Percentiles rank a stretch among this genome's conserved stretches.
Conservation (phyloP, 2,797 vertebrate species). For the Liasis olivaceus region DNA sequence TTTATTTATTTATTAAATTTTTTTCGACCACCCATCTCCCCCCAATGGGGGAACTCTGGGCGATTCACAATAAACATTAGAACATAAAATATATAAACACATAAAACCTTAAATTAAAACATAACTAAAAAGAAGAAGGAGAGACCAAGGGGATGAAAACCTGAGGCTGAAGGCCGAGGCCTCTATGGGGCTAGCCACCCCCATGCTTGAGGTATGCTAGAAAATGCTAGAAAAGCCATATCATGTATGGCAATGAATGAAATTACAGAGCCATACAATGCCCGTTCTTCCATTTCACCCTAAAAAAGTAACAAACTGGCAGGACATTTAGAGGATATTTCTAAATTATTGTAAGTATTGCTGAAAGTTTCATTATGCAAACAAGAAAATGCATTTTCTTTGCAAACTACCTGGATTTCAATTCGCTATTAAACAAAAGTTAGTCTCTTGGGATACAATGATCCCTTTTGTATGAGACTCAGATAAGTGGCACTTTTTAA, state of each 20-base stretch:
- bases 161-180: too few species aligned
- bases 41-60: too few species aligned
- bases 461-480: background rate
- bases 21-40: too few species aligned
- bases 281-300: background rate
- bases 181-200: too few species aligned
- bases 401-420: background rate
- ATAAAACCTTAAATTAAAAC: too few species aligned
- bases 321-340: background rate
- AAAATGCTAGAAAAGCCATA: background rate
- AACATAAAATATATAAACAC: too few species aligned
- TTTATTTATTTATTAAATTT: too few species aligned
- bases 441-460: background rate
- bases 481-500: background rate
- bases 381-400: background rate
- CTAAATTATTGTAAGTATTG: background rate
- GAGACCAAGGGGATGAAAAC: too few species aligned
- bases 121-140: too few species aligned
- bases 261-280: background rate
- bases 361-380: background rate
- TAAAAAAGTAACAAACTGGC: background rate
- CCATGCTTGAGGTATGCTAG: too few species aligned
- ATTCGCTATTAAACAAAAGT: background rate
- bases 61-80: too few species aligned
- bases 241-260: background rate